These are phyloP conservation scores for Drosophila tropicalis DNA, from an alignment of 1,140 invertebrate species.

Conservation along the genomic window DNA sequence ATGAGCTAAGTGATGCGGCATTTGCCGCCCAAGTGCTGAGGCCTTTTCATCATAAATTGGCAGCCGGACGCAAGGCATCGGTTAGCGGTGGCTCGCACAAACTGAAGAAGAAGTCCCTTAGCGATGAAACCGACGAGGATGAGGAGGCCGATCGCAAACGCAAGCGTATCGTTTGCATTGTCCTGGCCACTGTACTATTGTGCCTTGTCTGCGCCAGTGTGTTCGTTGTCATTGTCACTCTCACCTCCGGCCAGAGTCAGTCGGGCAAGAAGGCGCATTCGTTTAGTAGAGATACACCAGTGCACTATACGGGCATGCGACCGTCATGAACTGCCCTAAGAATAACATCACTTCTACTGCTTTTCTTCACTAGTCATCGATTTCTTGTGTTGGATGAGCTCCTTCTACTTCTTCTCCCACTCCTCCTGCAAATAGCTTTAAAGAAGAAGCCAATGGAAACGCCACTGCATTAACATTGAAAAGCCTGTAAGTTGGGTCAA, in stretches of 20 bases:
- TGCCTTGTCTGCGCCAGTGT: slow-evolving; percentile 87
- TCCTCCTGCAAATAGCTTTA: not conserved
- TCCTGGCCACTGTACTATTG: slow-evolving; percentile 87
- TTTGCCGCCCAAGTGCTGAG: slow-evolving; percentile 76
- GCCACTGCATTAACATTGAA: not conserved
- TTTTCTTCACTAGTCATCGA: not conserved
- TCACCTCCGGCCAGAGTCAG: slow-evolving; percentile 86
- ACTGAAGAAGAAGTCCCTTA: slow-evolving; percentile 77
- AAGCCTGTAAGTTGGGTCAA: slow-evolving; percentile 16
- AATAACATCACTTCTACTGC: not conserved
- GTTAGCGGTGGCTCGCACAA: slow-evolving; percentile 64
- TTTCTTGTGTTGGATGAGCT: not conserved
- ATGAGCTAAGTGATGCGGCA: slow-evolving; percentile 73
- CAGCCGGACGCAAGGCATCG: slow-evolving; percentile 73
- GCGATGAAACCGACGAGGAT: slow-evolving; percentile 82
- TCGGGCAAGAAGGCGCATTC: slow-evolving; percentile 87
- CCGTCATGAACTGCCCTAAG: slow-evolving; percentile 67
- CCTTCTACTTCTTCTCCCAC: not conserved
- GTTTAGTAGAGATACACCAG: slow-evolving; percentile 84
- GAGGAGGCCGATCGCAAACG: slow-evolving; percentile 85
- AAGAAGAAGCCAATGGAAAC: not conserved
- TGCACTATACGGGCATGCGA: slow-evolving; percentile 81
- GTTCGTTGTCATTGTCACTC: slow-evolving; percentile 88
- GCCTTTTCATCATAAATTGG: slow-evolving; percentile 78
- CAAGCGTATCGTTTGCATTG: slow-evolving; percentile 86